Evolutionary conservation across 2,113 vertebrate species (phyloP).

Genomic region (Geococcyx californianus): DNA sequence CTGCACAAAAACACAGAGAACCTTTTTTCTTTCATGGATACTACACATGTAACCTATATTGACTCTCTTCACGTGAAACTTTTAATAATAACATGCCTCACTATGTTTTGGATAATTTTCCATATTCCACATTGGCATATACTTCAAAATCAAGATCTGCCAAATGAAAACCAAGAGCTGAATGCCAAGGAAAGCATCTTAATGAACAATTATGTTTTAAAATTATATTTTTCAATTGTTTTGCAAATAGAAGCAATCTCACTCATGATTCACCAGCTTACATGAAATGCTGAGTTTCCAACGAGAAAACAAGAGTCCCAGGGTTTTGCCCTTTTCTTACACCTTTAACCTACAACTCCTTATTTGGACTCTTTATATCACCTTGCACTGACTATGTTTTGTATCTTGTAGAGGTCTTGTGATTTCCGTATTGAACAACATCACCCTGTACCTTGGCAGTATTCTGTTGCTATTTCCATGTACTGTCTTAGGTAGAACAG

Average conservation of each 20-base stretch:
- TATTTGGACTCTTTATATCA: accelerated
- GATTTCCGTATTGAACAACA: neutral
- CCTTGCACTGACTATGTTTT: neutral
- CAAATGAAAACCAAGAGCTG: neutral
- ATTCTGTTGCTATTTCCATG: neutral
- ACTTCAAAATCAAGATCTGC: neutral
- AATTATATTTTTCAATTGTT: neutral
- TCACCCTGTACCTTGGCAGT: neutral
- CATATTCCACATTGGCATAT: neutral
- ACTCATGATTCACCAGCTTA: neutral
- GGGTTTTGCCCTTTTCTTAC: neutral
- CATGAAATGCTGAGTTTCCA: neutral
- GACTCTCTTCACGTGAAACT: neutral
- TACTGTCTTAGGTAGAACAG: neutral
- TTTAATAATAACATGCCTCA: neutral
- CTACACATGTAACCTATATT: neutral
- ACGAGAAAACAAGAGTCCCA: neutral
- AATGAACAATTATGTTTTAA: neutral
- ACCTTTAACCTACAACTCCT: neutral
- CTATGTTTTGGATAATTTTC: neutral
- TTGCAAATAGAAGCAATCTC: neutral
- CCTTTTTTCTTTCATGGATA: neutral
- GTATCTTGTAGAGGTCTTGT: neutral
- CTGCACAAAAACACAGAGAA: neutral
- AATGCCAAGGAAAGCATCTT: neutral